Base-by-base conservation (phyloP, 2,797 vertebrate species). In the Falco novaeseelandiae region DNA sequence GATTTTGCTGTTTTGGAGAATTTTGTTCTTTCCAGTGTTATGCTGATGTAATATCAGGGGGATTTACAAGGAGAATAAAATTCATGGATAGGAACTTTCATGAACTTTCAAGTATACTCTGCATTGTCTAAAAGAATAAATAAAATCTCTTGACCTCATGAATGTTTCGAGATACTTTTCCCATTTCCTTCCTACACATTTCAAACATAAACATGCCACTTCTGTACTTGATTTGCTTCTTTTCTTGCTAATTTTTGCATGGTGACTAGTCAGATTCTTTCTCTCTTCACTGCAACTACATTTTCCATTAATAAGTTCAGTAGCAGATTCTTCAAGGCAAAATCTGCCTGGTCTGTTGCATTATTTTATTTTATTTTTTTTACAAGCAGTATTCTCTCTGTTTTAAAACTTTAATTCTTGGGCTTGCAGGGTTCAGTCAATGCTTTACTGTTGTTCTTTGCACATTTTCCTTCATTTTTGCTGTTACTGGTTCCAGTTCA, bases 101-200 rank as follows among this genome's bases (percentile, higher is more conserved):
- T 26, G 40, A 17, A 23, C 42, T 77, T 81, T 94, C 49, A 78
- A 85, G 25, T 78, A 51, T 55, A 36, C 29, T 80, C 3, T 0
- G 10, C 34, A 14, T 87, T 91, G 67, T 85, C 66, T 83, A 62
- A 49, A 88, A 79, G 17, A 91, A 67, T 52, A 85, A 80, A 72
- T 81, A 58, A 62, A 82, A 77, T 89, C 36, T 73, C 34, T 90
- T 90, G 79, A 79, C 51, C 23, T 44, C n/a, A 57, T 38, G 34
- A 78, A 49, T 84, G n/a, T 59, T 90, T 95, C 72, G 90, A 95
- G 40, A 30, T 89, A 83, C 30, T 79, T 91, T 93, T 73, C 46
- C 25, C 59, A n/a, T 80, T 91, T 96, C 76, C 77, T 93, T 94
- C 71, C 54, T 84, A 83, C 46, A 58, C 54, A 34, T 85, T 92